Base-by-base conservation (phyloP, 1,140 invertebrate species). In the Brachionus plicatilis region DNA sequence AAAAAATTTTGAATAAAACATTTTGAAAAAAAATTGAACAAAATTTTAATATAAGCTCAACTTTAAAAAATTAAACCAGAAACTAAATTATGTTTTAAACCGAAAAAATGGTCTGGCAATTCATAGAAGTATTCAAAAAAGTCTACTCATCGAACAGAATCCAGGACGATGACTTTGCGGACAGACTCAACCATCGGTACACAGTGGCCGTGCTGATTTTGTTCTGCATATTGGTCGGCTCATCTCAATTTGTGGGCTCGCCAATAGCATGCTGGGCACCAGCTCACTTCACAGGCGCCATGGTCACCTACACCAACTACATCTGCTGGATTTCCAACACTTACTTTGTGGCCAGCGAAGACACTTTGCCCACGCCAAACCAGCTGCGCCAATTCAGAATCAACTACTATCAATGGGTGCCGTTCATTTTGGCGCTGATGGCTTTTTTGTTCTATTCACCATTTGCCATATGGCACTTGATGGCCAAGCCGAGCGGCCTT, bases 191-290 rank as follows among this genome's bases (percentile, higher is more conserved):
- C 68, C 86, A 87, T 72, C 79, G 86, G 45, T 86, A 72, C 11
- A 86, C 86, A 9, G 86, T 96, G 88, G 96, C 95, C 6, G 93
- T 95, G n/a, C 94, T 94, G 11, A 89, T 96, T 41, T 90, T 97
- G 83, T 91, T 96, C 86, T 93, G 93, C 41, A 95, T 94, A 88
- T 95, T 94, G 37, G 88, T 97, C 80, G 93, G 96, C 82, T 96
- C 95, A 1, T 94, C 93, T 24, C 95, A 97, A 90, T 97, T 93
- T 88, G 95, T 96, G 3, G 96, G 96, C 9, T 93, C 94, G 85
- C 95, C 96, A 11, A 97, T 97, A 85, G 93, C 94, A 85, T 97
- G 96, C 76, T 87, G 86, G 86, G 76, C 82, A 11, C 87, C 87
- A 8, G 86, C 86, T 3, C 84, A 87, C 47, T 87, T 87, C 60